These are phyloP conservation scores for Clarias batrachus DNA, from an alignment of 2,113 vertebrate species.

Conservation along the genomic window DNA sequence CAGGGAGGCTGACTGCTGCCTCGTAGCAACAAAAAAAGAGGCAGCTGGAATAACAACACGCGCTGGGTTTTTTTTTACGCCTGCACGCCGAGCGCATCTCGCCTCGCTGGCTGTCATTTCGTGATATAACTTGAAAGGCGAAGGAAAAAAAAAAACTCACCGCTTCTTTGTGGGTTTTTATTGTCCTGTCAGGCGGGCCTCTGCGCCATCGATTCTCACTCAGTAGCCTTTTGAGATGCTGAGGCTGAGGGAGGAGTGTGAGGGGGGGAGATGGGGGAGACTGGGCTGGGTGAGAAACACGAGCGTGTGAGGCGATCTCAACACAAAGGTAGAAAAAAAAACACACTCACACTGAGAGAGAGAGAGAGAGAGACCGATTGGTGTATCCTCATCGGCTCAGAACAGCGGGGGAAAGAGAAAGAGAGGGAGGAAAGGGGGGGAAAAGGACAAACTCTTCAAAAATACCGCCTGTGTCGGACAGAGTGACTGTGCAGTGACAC, in stretches of 20 bases:
- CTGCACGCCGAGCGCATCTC: slow-evolving; percentile 50
- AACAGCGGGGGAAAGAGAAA: neutral
- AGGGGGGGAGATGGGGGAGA: slow-evolving; percentile 51
- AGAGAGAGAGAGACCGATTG: slow-evolving; percentile 14
- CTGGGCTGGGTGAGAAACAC: slow-evolving; percentile 71
- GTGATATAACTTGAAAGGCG: slow-evolving; percentile 58
- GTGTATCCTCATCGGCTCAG: slow-evolving; percentile 19
- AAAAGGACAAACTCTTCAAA: slow-evolving; percentile 29
- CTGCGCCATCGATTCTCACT: slow-evolving; percentile 81
- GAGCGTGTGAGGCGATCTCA: slow-evolving; percentile 68
- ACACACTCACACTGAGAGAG: neutral
- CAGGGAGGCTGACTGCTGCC: slow-evolving; percentile 60
- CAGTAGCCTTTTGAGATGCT: slow-evolving; percentile 80
- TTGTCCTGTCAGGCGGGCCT: slow-evolving; percentile 81
- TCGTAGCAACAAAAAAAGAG: slow-evolving; percentile 71
- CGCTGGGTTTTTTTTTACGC: slow-evolving; percentile 48
- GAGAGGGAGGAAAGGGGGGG: no score
- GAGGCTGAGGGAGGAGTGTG: slow-evolving; percentile 68
- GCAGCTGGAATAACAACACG: slow-evolving; percentile 62
- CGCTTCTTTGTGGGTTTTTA: slow-evolving; percentile 78
- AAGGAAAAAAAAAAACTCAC: slow-evolving; percentile 69
- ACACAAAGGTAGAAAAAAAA: slow-evolving; percentile 74
- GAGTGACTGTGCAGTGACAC: slow-evolving; percentile 26
- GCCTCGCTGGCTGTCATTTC: slow-evolving; percentile 57
- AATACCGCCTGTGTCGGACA: slow-evolving; percentile 27